Percentiles rank a stretch among this genome's conserved stretches.
phyloP scores from a whole-genome alignment of 2,888 invertebrate genomes.

The Leptothorax acervorum region DNA sequence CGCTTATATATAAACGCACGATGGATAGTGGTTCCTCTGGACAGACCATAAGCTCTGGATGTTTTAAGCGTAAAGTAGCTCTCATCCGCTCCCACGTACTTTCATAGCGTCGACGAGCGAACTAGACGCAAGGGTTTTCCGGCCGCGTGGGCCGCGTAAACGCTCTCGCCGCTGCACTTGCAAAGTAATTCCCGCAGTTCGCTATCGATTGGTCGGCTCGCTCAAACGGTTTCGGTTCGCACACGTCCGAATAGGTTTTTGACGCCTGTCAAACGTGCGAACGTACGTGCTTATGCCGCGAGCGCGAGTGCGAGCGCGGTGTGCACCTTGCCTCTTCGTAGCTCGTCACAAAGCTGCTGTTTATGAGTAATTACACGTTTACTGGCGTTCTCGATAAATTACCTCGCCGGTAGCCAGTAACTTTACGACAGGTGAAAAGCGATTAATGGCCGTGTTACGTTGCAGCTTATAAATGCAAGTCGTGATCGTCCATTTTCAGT shows the following conservation, averaged over 20 bases:
- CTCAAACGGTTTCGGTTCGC: conserved; percentile 34
- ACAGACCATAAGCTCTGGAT: conserved; percentile 4
- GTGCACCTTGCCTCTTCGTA: conserved; percentile 39
- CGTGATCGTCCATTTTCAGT: conserved; percentile 63
- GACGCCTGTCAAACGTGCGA: conserved; percentile 56
- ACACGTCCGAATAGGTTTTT: conserved; percentile 54
- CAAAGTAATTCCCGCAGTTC: conserved; percentile 38
- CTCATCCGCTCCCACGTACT: conserved; percentile 22
- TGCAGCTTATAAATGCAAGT: conserved; percentile 66
- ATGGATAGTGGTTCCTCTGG: background rate
- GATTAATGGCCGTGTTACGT: conserved; percentile 73
- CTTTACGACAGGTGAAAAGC: conserved; percentile 75
- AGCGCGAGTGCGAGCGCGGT: background rate
- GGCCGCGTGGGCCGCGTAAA: background rate
- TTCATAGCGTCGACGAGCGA: conserved; percentile 1
- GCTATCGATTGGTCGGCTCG: conserved; percentile 52
- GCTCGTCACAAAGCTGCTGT: conserved; percentile 68
- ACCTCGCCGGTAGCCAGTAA: conserved; percentile 63
- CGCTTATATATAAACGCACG: conserved; percentile 1
- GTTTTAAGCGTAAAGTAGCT: conserved; percentile 32
- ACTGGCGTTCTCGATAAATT: conserved; percentile 72
- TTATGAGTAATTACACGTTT: conserved; percentile 76
- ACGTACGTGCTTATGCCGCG: conserved; percentile 26
- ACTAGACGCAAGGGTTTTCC: too few species aligned
- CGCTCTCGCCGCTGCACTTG: background rate